These are phyloP conservation scores for Illadopsis cleaveri DNA, from an alignment of 2,113 vertebrate species.

Conservation along the genomic window DNA sequence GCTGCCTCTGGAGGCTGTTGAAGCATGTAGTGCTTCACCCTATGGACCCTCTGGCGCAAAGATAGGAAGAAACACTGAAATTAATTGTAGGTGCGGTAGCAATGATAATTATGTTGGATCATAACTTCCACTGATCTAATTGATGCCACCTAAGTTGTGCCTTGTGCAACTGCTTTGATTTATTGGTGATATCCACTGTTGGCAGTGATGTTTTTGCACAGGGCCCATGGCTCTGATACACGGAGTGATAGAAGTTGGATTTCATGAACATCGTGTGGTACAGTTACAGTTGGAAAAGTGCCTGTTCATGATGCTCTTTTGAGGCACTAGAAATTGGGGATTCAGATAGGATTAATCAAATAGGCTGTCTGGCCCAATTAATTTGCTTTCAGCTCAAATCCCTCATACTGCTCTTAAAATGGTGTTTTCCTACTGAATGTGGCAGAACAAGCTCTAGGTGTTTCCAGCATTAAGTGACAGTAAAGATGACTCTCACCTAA, in stretches of 20 bases:
- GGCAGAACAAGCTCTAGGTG: slow-evolving; percentile 51
- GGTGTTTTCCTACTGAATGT: neutral
- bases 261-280: slow-evolving; percentile 7
- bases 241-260: neutral
- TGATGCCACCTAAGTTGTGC: slow-evolving; percentile 64
- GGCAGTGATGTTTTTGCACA: slow-evolving; percentile 2
- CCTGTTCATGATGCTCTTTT: slow-evolving; percentile 30
- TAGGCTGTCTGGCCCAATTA: slow-evolving; percentile 21
- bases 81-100: slow-evolving; percentile 60
- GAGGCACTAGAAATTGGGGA: neutral
- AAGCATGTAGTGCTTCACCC: slow-evolving; percentile 39
- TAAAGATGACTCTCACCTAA: slow-evolving; percentile 65
- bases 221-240: slow-evolving; percentile 25
- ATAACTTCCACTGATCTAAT: slow-evolving; percentile 62
- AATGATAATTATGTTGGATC: slow-evolving; percentile 48
- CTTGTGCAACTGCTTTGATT: slow-evolving; percentile 70
- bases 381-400: slow-evolving; percentile 55
- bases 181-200: slow-evolving; percentile 53
- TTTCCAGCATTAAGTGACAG: slow-evolving; percentile 57
- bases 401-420: slow-evolving; percentile 11
- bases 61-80: slow-evolving; percentile 48
- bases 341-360: slow-evolving; percentile 36
- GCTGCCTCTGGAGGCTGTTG: slow-evolving; percentile 30
- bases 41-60: slow-evolving; percentile 44
- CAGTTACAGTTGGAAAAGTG: slow-evolving; percentile 17